phyloP scores from a whole-genome alignment of 2,113 vertebrate genomes.

The Rhipidura dahli region DNA sequence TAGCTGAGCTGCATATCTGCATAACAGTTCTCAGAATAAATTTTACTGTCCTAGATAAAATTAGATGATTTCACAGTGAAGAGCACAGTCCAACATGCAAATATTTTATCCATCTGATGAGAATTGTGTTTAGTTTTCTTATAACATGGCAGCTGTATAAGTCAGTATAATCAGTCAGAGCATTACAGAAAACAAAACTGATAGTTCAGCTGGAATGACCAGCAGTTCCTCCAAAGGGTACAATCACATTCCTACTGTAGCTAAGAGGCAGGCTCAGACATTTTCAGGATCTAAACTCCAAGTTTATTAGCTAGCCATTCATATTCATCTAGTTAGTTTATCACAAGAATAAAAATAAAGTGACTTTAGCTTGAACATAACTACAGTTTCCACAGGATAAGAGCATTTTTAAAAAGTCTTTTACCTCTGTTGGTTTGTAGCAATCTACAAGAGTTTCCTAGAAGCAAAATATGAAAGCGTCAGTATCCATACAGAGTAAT shows the following conservation, averaged over 20 bases:
- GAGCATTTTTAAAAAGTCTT: conserved; percentile 45
- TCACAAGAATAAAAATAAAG: background rate
- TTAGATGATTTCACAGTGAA: background rate
- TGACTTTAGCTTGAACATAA: background rate
- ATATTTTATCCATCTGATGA: background rate
- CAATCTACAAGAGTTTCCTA: conserved; percentile 93
- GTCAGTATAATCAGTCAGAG: background rate
- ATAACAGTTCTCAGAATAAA: background rate
- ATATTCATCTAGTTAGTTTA: background rate
- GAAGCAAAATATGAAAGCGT: conserved; percentile 61
- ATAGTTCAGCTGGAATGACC: background rate
- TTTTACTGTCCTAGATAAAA: background rate
- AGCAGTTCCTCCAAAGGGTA: background rate
- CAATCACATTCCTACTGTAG: background rate
- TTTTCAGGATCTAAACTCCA: background rate
- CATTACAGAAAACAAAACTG: background rate
- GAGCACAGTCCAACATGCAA: background rate
- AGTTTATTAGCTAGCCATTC: background rate
- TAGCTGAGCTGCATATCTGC: background rate
- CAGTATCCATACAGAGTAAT: conserved; percentile 42
- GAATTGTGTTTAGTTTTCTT: background rate
- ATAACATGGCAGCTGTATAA: background rate
- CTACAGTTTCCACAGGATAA: background rate
- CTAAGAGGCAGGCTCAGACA: background rate
- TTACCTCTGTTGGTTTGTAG: conserved; percentile 97